Evolutionary conservation across 2,888 invertebrate species (phyloP).

Genomic region (Spatulosminthurus flaviceps): DNA sequence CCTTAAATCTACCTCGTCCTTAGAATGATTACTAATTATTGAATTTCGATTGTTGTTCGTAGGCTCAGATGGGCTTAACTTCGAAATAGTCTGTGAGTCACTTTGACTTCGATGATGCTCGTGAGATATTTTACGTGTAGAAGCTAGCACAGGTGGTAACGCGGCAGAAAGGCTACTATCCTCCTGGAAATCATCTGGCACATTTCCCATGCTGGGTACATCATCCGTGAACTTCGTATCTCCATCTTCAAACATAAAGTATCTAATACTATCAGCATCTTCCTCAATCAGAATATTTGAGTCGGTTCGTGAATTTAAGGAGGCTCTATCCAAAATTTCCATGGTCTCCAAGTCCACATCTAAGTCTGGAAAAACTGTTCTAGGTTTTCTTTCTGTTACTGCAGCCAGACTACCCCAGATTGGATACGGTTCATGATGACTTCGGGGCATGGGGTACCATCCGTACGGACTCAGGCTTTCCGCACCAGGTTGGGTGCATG

Average conservation of each 20-base stretch:
- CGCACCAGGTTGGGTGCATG: conserved; percentile 84
- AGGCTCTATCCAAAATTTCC: conserved; percentile 52
- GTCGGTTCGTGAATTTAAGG: conserved; percentile 55
- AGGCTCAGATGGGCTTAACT: neutral
- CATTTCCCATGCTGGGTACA: conserved; percentile 33
- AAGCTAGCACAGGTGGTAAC: neutral
- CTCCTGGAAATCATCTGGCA: conserved; percentile 35
- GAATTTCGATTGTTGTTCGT: neutral
- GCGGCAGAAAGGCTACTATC: conserved; percentile 25
- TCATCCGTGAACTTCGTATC: conserved; percentile 65
- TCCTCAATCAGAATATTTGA: conserved; percentile 56
- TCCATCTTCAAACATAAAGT: conserved; percentile 36
- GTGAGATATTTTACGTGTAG: conserved; percentile 51
- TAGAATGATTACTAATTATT: neutral
- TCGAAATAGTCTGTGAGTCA: conserved; percentile 56
- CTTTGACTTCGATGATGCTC: conserved; percentile 60
- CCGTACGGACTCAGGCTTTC: conserved; percentile 78
- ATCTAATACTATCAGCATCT: conserved; percentile 51
- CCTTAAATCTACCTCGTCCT: neutral
- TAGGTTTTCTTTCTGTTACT: conserved; percentile 16
- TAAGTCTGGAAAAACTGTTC: conserved; percentile 28
- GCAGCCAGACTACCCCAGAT: conserved; percentile 53
- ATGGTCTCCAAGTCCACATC: conserved; percentile 49
- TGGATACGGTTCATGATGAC: conserved; percentile 61
- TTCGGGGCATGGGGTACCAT: conserved; percentile 64